A percentile compares a stretch with the other conserved stretches of the same genome.
Conservation (phyloP, 2,113 vertebrate species). For the Phylloscopus whistleri region DNA sequence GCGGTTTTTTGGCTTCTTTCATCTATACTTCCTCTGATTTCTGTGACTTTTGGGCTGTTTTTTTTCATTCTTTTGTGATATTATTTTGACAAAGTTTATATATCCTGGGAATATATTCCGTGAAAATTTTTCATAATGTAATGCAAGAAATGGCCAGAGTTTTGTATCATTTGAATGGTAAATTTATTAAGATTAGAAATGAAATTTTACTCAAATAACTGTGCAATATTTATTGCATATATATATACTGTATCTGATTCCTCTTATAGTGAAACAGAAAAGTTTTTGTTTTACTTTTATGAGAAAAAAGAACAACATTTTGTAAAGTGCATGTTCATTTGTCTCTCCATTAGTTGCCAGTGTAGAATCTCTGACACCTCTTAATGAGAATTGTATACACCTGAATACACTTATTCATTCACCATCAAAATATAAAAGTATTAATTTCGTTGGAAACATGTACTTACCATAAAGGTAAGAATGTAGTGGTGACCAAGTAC, state of each 20-base stretch:
- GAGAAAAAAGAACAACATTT: not conserved
- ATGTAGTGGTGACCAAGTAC: not conserved
- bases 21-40: not conserved
- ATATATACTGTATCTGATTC: not conserved
- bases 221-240: not conserved
- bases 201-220: not conserved
- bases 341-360: not conserved
- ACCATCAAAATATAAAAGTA: not conserved
- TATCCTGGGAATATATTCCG: not conserved
- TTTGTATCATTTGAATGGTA: not conserved
- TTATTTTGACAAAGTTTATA: not conserved
- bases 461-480: not conserved
- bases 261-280: not conserved
- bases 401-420: not conserved
- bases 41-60: not conserved
- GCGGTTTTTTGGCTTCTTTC: not conserved
- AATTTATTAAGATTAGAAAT: not conserved
- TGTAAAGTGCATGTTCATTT: not conserved
- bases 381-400: not conserved
- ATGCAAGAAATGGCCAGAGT: not conserved
- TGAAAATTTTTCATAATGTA: not conserved
- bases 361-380: not conserved
- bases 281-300: not conserved
- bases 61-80: not conserved
- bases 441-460: not conserved